Percentiles rank a stretch among this genome's conserved stretches.
These are phyloP conservation scores for Athalia cordata DNA, from an alignment of 2,888 invertebrate genomes.

Conservation along the genomic window DNA sequence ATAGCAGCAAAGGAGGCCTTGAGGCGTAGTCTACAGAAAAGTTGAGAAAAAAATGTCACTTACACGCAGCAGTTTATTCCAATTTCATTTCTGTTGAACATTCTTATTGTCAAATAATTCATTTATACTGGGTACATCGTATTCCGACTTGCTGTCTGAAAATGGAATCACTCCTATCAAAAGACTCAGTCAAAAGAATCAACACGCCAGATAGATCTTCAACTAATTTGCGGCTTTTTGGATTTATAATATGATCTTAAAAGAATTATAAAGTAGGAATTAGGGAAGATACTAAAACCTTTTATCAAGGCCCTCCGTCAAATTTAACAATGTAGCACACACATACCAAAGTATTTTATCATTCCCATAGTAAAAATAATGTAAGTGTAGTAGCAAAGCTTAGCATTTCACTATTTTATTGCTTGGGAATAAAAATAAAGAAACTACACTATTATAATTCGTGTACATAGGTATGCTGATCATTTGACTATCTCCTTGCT, in stretches of 20 bases:
- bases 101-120: no score
- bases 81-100: no score
- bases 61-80: no score
- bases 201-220: no score
- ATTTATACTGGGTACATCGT: neutral
- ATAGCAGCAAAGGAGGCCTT: conserved; percentile 58
- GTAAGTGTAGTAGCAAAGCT: conserved; percentile 53
- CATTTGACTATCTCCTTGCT: neutral
- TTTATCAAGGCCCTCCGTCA: conserved; percentile 57
- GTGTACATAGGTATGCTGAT: conserved; percentile 3
- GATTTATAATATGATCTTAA: neutral
- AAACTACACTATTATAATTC: conserved; percentile 2
- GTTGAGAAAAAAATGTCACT: neutral
- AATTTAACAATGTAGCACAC: conserved; percentile 55
- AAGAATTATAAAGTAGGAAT: neutral
- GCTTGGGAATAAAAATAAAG: conserved; percentile 56
- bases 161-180: no score
- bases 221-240: neutral
- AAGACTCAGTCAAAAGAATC: no score
- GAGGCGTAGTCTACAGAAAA: conserved; percentile 57
- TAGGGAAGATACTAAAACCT: conserved; percentile 49
- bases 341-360: conserved; percentile 63
- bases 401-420: conserved; percentile 51
- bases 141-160: neutral
- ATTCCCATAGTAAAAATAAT: conserved; percentile 56